phyloP scores from a whole-genome alignment of 2,113 vertebrate genomes.

The Synchiropus splendidus region DNA sequence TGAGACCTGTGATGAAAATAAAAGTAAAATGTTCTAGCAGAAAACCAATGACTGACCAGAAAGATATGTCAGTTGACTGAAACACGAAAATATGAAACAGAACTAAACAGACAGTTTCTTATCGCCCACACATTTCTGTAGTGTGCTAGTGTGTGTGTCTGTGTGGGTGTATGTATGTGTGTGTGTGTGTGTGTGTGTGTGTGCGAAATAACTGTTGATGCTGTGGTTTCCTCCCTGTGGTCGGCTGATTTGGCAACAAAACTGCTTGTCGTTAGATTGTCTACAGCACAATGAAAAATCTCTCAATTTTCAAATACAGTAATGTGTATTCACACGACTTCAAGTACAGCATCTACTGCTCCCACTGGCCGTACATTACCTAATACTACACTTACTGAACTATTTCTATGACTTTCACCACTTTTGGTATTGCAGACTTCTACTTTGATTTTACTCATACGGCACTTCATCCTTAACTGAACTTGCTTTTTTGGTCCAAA shows the following conservation, averaged over 20 bases:
- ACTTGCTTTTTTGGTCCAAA: too few species aligned
- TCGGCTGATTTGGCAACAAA: slow-evolving; percentile 26
- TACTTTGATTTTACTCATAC: too few species aligned
- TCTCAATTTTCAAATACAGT: not conserved
- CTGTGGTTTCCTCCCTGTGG: slow-evolving; percentile 42
- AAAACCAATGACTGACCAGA: not conserved
- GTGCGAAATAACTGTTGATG: slow-evolving; percentile 36
- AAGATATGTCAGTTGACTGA: not conserved
- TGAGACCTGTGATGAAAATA: too few species aligned
- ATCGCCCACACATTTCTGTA: slow-evolving; percentile 24
- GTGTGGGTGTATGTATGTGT: slow-evolving; percentile 14
- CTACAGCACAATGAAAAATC: too few species aligned
- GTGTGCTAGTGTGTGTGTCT: slow-evolving; percentile 7
- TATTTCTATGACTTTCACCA: too few species aligned
- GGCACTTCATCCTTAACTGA: too few species aligned
- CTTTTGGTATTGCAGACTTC: too few species aligned
- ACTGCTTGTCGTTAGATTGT: slow-evolving; percentile 12
- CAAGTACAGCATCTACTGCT: too few species aligned
- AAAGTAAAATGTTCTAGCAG: too few species aligned
- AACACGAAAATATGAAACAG: slow-evolving; percentile 21
- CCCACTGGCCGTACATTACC: too few species aligned
- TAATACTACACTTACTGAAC: too few species aligned
- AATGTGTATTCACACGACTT: too few species aligned
- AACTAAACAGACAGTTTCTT: slow-evolving; percentile 20
- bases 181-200: slow-evolving; percentile 6